Percentiles rank a stretch among this genome's conserved stretches.
phyloP scores from a whole-genome alignment of 2,113 vertebrate species.

The Archocentrus centrarchus region DNA sequence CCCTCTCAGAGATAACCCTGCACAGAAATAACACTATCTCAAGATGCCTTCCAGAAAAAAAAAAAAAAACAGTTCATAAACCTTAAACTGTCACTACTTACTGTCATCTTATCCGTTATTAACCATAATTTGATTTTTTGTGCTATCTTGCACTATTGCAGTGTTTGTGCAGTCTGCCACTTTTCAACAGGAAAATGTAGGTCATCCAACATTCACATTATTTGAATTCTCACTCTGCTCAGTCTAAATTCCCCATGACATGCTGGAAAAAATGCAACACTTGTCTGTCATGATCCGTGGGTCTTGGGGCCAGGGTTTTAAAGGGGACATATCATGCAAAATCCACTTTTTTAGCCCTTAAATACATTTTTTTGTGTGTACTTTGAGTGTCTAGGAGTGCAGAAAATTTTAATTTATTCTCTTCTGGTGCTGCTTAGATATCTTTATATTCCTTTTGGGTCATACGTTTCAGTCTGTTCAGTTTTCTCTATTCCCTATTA shows the following conservation, averaged over 20 bases:
- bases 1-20: neutral
- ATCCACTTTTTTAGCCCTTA: too few relatives aligned
- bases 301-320: too few relatives aligned
- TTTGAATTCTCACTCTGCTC: constrained; percentile 21
- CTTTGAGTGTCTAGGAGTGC: too few relatives aligned
- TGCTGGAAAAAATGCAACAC: neutral
- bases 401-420: too few relatives aligned
- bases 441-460: too few relatives aligned
- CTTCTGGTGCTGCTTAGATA: too few relatives aligned
- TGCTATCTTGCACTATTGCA: constrained; percentile 27
- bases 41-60: neutral
- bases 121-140: constrained; percentile 14
- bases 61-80: constrained; percentile 9
- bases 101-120: constrained; percentile 39
- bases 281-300: neutral
- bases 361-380: too few relatives aligned
- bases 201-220: constrained; percentile 19
- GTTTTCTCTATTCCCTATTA: too few relatives aligned
- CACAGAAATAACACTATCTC: neutral
- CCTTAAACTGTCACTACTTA: constrained; percentile 33
- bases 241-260: constrained; percentile 17
- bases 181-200: constrained; percentile 32
- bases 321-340: too few relatives aligned
- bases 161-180: constrained; percentile 34
- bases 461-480: too few relatives aligned